Base-by-base conservation (phyloP, 2,113 vertebrate genomes). In the Toxotes chatareus region DNA sequence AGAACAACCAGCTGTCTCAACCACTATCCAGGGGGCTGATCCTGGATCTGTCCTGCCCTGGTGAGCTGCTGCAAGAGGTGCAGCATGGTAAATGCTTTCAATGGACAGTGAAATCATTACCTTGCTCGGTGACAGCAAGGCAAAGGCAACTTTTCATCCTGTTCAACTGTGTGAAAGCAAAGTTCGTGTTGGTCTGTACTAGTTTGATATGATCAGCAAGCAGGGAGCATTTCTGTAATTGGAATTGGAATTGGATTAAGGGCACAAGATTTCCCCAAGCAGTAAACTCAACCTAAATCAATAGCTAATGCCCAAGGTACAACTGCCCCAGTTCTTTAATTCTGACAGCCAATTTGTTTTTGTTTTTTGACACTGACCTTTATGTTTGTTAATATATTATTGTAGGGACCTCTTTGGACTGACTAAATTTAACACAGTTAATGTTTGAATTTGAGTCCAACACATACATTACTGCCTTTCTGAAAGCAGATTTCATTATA, bases 251-350 rank as follows among this genome's bases (percentile, higher is more conserved):
- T n/a, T n/a, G n/a, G 74, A 79, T 66, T 66, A 75, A 49, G 32
- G 34, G 34, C 51, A 51, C 13, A 46, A 64, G n/a, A 59, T 79
- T 82, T 76, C 86, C 76, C 60, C 5, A 23, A 82, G 69, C 78
- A 53, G 40, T 34, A 42, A 70, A 73, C 47, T 59, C 40, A 76
- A 59, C n/a, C 1, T 5, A 71, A 74, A 84, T 85, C 71, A 82
- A 73, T 68, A 63, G 34, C 42, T 68, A 64, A 72, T 40, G 55
- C 17, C 32, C 8, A 49, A 46, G 44, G 36, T 69, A 76, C 7
- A 81, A 74, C 6, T 73, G 67, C 36, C 44, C 14, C 5, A 38
- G 71, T 74, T 71, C 17, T 66, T 66, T 51, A 27, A 61, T 23
- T 71, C 32, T 79, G 5, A 51, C 44, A 56, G 51, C 40, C 64